These are phyloP conservation scores for Formicarius rufipectus DNA, from an alignment of 2,113 vertebrate species.

Conservation along the genomic window DNA sequence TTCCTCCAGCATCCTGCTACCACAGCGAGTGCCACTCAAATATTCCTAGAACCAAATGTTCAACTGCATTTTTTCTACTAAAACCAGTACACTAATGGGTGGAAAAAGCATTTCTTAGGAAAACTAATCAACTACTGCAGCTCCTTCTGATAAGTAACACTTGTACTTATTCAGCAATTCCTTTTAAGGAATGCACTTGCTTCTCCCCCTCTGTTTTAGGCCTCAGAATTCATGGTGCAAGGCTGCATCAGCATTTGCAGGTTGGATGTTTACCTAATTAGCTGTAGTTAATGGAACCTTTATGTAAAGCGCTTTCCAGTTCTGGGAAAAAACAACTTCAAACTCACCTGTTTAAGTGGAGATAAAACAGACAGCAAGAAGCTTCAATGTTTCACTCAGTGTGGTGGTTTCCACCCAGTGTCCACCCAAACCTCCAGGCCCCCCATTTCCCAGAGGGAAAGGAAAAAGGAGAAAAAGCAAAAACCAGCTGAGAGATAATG, in stretches of 20 bases:
- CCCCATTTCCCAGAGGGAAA: too few relatives aligned
- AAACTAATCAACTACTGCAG: background rate
- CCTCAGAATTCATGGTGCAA: background rate
- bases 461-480: too few relatives aligned
- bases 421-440: too few relatives aligned
- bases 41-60: background rate
- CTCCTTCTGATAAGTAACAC: background rate
- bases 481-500: too few relatives aligned
- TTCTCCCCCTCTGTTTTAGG: background rate
- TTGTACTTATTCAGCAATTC: background rate
- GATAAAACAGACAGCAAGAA: background rate
- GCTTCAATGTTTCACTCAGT: background rate
- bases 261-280: background rate
- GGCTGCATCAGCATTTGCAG: background rate
- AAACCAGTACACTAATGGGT: fast-evolving
- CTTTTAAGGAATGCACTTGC: background rate
- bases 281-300: background rate
- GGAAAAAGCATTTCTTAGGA: background rate
- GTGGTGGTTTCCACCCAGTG: too few relatives aligned
- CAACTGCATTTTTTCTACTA: background rate
- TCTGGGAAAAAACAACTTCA: background rate
- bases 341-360: background rate
- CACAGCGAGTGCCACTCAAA: fast-evolving
- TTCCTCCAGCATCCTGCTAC: background rate
- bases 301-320: background rate